These are phyloP conservation scores for Nysson spinosus DNA, from an alignment of 2,888 invertebrate genomes.

Conservation along the genomic window DNA sequence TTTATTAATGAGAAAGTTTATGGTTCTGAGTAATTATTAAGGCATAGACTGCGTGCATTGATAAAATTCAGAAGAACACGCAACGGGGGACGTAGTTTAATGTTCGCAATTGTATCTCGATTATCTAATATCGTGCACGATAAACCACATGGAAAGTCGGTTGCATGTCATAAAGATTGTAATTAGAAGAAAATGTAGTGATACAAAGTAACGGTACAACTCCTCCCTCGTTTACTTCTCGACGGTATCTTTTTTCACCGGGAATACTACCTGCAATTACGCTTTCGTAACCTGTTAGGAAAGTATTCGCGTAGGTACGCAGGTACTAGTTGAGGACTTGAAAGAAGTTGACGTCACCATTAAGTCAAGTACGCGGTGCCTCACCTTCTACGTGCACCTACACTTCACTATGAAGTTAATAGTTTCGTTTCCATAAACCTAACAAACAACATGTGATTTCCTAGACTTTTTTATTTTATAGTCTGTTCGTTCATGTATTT, in stretches of 20 bases:
- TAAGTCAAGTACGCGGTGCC: slow-evolving; percentile 37
- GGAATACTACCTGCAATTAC: slow-evolving; percentile 33
- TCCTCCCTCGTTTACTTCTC: slow-evolving; percentile 21
- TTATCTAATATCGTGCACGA: too few relatives aligned
- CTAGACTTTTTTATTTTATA: too few relatives aligned
- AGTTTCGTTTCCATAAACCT: slow-evolving; percentile 27
- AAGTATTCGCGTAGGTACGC: slow-evolving; percentile 14
- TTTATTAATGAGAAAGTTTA: too few relatives aligned
- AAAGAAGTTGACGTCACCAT: slow-evolving; percentile 43
- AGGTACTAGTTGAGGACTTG: slow-evolving; percentile 11
- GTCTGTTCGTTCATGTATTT: too few relatives aligned
- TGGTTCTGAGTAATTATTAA: too few relatives aligned
- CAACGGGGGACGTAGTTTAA: too few relatives aligned
- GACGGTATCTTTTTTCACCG: slow-evolving; percentile 22
- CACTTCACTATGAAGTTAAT: slow-evolving; percentile 17
- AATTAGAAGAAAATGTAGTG: background rate
- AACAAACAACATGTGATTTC: too few relatives aligned
- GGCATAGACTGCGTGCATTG: too few relatives aligned
- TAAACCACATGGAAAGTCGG: too few relatives aligned
- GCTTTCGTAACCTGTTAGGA: slow-evolving; percentile 29
- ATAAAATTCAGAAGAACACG: too few relatives aligned
- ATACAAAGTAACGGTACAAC: background rate
- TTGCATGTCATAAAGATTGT: too few relatives aligned
- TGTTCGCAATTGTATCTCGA: too few relatives aligned
- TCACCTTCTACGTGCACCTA: slow-evolving; percentile 21